Evolutionary conservation across 1,140 invertebrate species (phyloP), one percentile per base, ranked within the genome.

Genomic region (Euura saliciscinereae): DNA sequence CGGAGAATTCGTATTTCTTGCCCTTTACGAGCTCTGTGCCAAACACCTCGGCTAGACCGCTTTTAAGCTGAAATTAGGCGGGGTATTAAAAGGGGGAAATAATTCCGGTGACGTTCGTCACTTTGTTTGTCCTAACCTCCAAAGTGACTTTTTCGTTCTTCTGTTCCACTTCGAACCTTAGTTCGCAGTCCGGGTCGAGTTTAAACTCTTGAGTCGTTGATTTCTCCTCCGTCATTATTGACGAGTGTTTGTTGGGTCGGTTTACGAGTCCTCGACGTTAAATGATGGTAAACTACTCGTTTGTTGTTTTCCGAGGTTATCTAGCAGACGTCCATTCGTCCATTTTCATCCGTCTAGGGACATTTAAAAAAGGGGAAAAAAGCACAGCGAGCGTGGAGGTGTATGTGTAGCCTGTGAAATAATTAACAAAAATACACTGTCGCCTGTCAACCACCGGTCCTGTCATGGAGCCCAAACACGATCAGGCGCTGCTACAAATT

Each of bases 21-120:
- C 96, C 96, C 86, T 96, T 96, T 0, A 98, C 95, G 71, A 99
- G 83, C 88, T 99, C 98, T 0, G 97, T 98, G 0, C 98, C 98
- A 89, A 99, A 99, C 66, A 99, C 91, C 90, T 99, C 98, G 0
- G 96, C 98, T 76, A 94, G 90, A 6, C 98, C 98, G 82, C 87
- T 92, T 81, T 95, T 93, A 11, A 98, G 86, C 94, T 97, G 76
- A 76, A 88, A 85, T 70, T 74, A 28, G 28, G 28, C 28, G 28
- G 28, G 28, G 28, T 28, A 28, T 68, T 76, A 78, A 66, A 71
- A 43, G 59, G n/a, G 28, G 28, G 0, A 28, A 28, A 28, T 28
- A 28, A 28, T 28, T 28, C 28, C 28, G 28, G 28, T 28, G 28
- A 28, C 1, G 28, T 28, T 28, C 1, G 28, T 28, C 28, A 28